Base-by-base conservation (phyloP, 2,797 vertebrate species). In the Podargus strigoides region DNA sequence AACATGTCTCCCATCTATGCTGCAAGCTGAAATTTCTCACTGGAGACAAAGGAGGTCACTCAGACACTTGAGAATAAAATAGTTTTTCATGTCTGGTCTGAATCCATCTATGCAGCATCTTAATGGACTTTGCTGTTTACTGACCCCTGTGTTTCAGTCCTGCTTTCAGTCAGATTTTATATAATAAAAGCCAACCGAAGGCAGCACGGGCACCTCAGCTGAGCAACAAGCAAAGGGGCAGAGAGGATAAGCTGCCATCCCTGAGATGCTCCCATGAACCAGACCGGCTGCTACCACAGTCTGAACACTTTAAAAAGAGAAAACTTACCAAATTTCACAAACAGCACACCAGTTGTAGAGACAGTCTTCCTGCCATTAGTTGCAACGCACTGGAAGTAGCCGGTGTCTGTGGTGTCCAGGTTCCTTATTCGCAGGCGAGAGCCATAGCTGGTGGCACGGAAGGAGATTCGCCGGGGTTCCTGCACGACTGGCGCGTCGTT, bases 311-410 rank as follows among this genome's bases (percentile, higher is more conserved):
- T 0, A 4, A 4, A 42, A 52, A 28, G 47, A 36, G 5, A 11
- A 12, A 28, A 66, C 99, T 98, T 97, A 99, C 99, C 99, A 2
- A 99, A 99, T 93, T 99, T 99, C 32, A 99, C 99, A 10, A 99
- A 99, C 58, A 99, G 97, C 85, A 99, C 99, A 0, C 99, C 99
- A 0, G 99, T 99, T 11, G 99, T 99, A 50, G 99, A 99, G 7
- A 99, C 99, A 0, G 98, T 98, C 36, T 98, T 99, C 39, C 98
- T 98, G 95, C 94, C 97, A 13, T 99, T 99, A 26, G 98, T 98
- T 6, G 99, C 99, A 26, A 99, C 98, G 2, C 99, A 99, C 97
- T 99, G 99, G 98, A 99, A 99, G 97, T 99, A 99, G 63, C 99
- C 99, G 0, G 99, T 99, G 96, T 99, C 99, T 0, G 99, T 99